Conservation (phyloP, 2,113 vertebrate species). For the Percopsis transmontana region DNA sequence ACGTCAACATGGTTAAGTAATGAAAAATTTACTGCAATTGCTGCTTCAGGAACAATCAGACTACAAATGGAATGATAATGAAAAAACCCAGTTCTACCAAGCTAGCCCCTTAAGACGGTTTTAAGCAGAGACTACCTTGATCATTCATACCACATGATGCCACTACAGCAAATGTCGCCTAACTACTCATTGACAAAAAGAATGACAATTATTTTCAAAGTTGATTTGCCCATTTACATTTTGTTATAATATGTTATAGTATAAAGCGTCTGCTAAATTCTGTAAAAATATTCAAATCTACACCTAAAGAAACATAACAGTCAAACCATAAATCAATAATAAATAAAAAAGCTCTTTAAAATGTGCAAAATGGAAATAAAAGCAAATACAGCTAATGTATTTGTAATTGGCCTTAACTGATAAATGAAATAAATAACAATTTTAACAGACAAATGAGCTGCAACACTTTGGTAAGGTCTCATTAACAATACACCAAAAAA, state of each 20-base stretch:
- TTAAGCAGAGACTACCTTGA: constrained; percentile 85
- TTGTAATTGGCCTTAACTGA: constrained; percentile 76
- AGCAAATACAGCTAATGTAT: constrained; percentile 77
- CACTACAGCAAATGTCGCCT: constrained; percentile 80
- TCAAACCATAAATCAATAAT: constrained; percentile 81
- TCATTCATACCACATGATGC: constrained; percentile 89
- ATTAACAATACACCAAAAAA: constrained; percentile 51
- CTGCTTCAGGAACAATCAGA: constrained; percentile 88
- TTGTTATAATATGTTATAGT: too few species aligned
- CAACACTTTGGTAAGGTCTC: constrained; percentile 89
- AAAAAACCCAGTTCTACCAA: constrained; percentile 78
- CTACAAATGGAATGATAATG: constrained; percentile 93
- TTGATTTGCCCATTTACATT: constrained; percentile 80
- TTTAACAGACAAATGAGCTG: constrained; percentile 72
- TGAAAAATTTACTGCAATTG: constrained; percentile 86
- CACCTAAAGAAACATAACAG: constrained; percentile 88
- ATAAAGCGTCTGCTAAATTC: too few species aligned
- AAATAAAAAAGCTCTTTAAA: constrained; percentile 75
- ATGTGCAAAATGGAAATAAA: constrained; percentile 95
- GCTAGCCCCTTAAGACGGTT: constrained; percentile 84
- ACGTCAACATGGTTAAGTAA: constrained; percentile 87
- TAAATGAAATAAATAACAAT: constrained; percentile 39
- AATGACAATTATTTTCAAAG: constrained; percentile 57
- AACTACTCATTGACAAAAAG: constrained; percentile 75
- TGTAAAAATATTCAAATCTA: constrained; percentile 87